These are phyloP conservation scores for Chaunax sp. DNA, from an alignment of 2,797 vertebrate species.

Conservation along the genomic window DNA sequence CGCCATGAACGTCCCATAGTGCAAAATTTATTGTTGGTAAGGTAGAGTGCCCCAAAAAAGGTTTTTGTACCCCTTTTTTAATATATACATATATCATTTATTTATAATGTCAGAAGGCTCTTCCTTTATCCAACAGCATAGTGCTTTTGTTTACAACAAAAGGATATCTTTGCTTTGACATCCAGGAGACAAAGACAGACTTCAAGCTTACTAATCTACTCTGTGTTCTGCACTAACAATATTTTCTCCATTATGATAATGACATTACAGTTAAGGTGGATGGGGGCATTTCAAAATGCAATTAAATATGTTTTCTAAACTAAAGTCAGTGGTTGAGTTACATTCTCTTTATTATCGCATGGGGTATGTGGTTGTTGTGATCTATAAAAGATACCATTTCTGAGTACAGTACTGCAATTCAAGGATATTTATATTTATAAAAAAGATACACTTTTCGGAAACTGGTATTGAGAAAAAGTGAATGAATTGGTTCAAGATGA, in stretches of 20 bases:
- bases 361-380: slow-evolving; percentile 46
- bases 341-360: slow-evolving; percentile 52
- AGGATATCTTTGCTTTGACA: slow-evolving; percentile 86
- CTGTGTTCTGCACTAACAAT: slow-evolving; percentile 83
- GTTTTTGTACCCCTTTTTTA: slow-evolving; percentile 82
- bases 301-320: slow-evolving; percentile 60
- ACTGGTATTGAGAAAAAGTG: slow-evolving; percentile 31
- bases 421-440: slow-evolving; percentile 27
- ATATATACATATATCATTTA: slow-evolving; percentile 89
- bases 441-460: slow-evolving; percentile 15
- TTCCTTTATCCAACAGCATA: slow-evolving; percentile 90
- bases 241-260: slow-evolving; percentile 70
- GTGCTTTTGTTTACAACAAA: slow-evolving; percentile 91
- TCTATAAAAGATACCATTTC: slow-evolving; percentile 42
- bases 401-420: slow-evolving; percentile 38
- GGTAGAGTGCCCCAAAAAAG: slow-evolving; percentile 87
- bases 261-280: slow-evolving; percentile 47
- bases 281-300: slow-evolving; percentile 68
- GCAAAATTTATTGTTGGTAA: slow-evolving; percentile 92
- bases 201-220: slow-evolving; percentile 81
- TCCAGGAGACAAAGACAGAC: slow-evolving; percentile 85
- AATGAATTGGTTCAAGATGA: slow-evolving; percentile 22
- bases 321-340: slow-evolving; percentile 63
- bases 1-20: slow-evolving; percentile 88
- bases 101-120: slow-evolving; percentile 88